phyloP scores from a whole-genome alignment of 2,797 vertebrate genomes.

The Yasuhikotakia modesta region DNA sequence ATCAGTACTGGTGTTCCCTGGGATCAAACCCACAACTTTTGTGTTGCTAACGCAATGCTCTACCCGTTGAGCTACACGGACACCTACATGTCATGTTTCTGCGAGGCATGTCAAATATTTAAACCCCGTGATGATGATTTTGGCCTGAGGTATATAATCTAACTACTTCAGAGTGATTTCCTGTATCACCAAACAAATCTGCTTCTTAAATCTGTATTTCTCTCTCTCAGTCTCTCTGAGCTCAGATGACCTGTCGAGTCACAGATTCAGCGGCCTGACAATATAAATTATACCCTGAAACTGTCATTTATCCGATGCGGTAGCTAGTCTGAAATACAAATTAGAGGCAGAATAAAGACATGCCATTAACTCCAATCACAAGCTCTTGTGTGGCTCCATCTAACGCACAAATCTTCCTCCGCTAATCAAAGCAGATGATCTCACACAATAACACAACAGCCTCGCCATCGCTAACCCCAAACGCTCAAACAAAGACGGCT shows the following conservation, averaged over 20 bases:
- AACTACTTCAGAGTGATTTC: conserved; percentile 60
- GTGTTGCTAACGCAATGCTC: too few species aligned
- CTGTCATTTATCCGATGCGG: conserved; percentile 65
- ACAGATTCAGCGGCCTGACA: conserved; percentile 72
- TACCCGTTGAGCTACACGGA: too few species aligned
- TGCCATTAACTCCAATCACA: conserved; percentile 60
- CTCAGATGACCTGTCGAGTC: conserved; percentile 68
- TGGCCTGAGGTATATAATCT: conserved; percentile 63
- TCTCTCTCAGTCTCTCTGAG: conserved; percentile 61
- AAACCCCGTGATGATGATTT: conserved; percentile 65
- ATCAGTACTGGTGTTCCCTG: too few species aligned
- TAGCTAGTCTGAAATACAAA: conserved; percentile 55
- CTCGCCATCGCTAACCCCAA: conserved; percentile 56
- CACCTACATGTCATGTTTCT: too few species aligned
- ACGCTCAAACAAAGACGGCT: conserved; percentile 56
- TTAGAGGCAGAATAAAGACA: conserved; percentile 36
- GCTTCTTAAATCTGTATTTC: conserved; percentile 65
- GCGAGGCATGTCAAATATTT: conserved; percentile 47
- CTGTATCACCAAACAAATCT: conserved; percentile 76
- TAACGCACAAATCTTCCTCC: conserved; percentile 58
- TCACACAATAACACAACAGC: conserved; percentile 57
- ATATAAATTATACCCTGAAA: conserved; percentile 69
- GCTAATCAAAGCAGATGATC: conserved; percentile 43
- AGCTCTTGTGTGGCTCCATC: conserved; percentile 54
- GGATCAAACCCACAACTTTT: too few species aligned